Base-by-base conservation (phyloP, 35 echinoderm and acorn worm species). In the Anneissia japonica region DNA sequence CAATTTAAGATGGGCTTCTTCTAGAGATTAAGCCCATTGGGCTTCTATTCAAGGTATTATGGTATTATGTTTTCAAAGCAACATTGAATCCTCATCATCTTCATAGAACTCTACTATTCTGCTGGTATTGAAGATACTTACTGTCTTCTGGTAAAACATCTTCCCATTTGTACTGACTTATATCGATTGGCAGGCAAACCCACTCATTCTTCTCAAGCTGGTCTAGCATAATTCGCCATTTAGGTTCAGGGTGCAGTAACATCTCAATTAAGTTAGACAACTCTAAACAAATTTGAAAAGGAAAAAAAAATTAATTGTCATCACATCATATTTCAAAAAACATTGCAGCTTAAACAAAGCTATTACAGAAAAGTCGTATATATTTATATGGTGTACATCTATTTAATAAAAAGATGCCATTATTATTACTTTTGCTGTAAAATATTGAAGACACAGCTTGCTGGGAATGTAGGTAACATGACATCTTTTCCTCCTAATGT, bases 201-300 rank as follows among this genome's bases (percentile, higher is more conserved):
- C 96, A 99, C 23, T 17, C 86, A 75, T 91, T 90, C 32, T 80
- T 78, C 46, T 91, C 84, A 41, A 99, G 64, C 38, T 99, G 73
- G 32, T 64, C 23, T 32, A 99, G 84, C n/a, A 86, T 94, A 84
- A 86, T 91, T 41, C 96, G 46, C 86, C 89, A 94, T 39, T 99
- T 90, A 29, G 96, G 96, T 77, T 99, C 96, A 26, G 96, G 92
- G 74, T 99, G 96, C 37, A 99, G 80, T 7, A 99, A 43, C 88
- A 89, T 91, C 32, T 92, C 93, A 4, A 94, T 80, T 30, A 99
- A 83, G 73, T 97, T 89, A 92, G 89, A 92, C 77, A 99, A 56
- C 32, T 90, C 95, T 99, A 81, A 0, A 46, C 35, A 51, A 84
- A 3, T 14, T 72, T 84, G 30, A 11, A 46, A 46, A 26, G 31